phyloP scores from a whole-genome alignment of 2,113 vertebrate genomes.

The Macaca fascicularis region T2T-MFA8v1.1 NC_088380.1:103945501-103946000 shows the following conservation, averaged over 20 bases:
- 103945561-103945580: neutral
- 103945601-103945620: neutral
- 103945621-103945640: neutral
- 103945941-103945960: neutral
- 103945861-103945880: neutral
- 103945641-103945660: neutral
- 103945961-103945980: neutral
- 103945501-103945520: neutral
- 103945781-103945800: neutral
- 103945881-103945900: neutral
- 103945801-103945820: neutral
- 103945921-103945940: neutral
- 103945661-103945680: neutral
- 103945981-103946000: neutral
- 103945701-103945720: slow-evolving; percentile 25
- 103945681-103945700: neutral
- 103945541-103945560: slow-evolving; percentile 3
- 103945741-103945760: neutral
- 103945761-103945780: neutral
- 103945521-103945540: neutral
- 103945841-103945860: neutral
- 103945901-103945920: neutral
- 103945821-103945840: neutral
- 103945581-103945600: neutral
- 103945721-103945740: neutral